These are phyloP conservation scores for Lophotriccus pileatus DNA, from an alignment of 2,797 vertebrate species.

Conservation along the genomic window DNA sequence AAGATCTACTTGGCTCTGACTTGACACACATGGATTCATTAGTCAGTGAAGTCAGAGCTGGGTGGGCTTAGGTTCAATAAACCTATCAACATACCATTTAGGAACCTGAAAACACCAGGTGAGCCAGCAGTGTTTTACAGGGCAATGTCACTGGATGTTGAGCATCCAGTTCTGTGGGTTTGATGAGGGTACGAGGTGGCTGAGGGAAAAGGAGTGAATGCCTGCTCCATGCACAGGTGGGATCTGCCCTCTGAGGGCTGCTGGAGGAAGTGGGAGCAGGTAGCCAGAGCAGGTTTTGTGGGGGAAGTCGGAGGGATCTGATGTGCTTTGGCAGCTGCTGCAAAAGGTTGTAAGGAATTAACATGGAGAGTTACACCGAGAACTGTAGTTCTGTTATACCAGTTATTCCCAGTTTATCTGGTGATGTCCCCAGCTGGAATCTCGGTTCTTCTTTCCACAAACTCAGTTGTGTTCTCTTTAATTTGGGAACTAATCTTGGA, in stretches of 20 bases:
- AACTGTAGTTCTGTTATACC: neutral
- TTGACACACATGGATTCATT: neutral
- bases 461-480: neutral
- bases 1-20: neutral
- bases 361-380: neutral
- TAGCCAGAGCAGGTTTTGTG: neutral
- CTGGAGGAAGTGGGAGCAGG: neutral
- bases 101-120: neutral
- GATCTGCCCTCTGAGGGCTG: neutral
- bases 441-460: neutral
- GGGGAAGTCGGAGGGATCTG: neutral
- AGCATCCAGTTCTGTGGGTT: rapidly evolving
- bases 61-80: neutral
- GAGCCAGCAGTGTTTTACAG: neutral
- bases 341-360: neutral
- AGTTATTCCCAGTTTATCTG: neutral
- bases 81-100: neutral
- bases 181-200: neutral
- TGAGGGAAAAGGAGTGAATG: rapidly evolving
- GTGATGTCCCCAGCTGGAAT: neutral
- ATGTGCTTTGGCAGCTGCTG: neutral
- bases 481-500: neutral
- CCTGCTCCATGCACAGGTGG: neutral
- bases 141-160: neutral
- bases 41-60: neutral